Base-by-base conservation (phyloP, 2,888 invertebrate genomes). In the Chesias legatella region DNA sequence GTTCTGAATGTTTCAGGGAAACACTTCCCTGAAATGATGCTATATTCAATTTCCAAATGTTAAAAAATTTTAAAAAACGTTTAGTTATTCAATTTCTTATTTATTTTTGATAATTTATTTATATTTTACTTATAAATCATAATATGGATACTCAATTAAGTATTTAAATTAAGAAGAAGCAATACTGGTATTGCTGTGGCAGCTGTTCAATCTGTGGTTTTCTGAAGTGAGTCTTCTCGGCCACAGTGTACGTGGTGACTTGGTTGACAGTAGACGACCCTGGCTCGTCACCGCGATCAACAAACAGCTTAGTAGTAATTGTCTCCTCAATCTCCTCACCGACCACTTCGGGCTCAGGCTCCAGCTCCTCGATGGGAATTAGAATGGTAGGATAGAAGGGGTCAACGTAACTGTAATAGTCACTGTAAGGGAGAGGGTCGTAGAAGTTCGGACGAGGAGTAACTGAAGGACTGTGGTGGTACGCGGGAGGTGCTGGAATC, bases 131-230 rank as follows among this genome's bases (percentile, higher is more conserved):
- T 23, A 26, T 22, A 35, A 26, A 7, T 26, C 25, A 30, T 10
- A 40, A 30, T 34, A 7, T 23, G 27, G 5, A 23, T 22, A 6
- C n/a, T 10, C 3, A n/a, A 32, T 30, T 35, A 33, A 45, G 22
- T 37, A 27, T 43, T 69, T 69, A 85, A 53, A 83, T 65, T 48
- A 85, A 53, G 21, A 73, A 73, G 54, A 85, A 86, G 32, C 70
- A 73, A 48, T 88, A 88, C 37, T 86, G 85, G 73, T 83, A 71
- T 51, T 88, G 86, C 47, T 86, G 74, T 1, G 88, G 86, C 20
- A 88, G 51, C 20, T 60, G 68, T 39, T 81, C 78, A 22, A 82
- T 72, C 40, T 79, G 69, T 0, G 86, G 85, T 0, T 72, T 73
- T 53, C 60, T 80, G 38, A 79, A 86, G 43, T 83, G 80, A 0